phyloP scores from a whole-genome alignment of 92 coral and sea anemone species.

The Bergia sp. region DNA sequence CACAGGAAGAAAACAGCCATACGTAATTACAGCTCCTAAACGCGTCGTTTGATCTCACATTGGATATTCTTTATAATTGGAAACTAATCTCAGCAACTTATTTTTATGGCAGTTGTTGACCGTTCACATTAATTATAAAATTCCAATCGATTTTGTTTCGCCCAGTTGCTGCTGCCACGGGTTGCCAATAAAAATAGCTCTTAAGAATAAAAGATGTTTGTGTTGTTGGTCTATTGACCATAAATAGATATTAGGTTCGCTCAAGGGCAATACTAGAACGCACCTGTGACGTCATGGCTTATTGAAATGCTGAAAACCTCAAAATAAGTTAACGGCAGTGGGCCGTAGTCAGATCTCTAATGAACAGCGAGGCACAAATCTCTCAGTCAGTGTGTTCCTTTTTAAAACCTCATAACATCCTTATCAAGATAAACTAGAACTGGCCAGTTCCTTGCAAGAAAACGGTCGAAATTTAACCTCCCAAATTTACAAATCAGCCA shows the following conservation, averaged over 20 bases:
- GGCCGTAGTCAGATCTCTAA: background rate
- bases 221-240: slow-evolving; percentile 28
- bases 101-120: slow-evolving; percentile 24
- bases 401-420: background rate
- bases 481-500: background rate
- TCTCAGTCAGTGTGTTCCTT: background rate
- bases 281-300: slow-evolving; percentile 21
- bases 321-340: slow-evolving; percentile 16
- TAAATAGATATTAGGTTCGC: slow-evolving; percentile 28
- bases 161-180: slow-evolving; percentile 4
- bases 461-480: background rate
- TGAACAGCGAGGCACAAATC: background rate
- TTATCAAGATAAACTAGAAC: background rate
- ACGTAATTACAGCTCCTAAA: background rate
- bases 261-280: slow-evolving; percentile 23
- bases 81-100: background rate
- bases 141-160: slow-evolving; percentile 20
- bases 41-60: background rate
- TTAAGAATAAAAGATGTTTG: slow-evolving; percentile 34
- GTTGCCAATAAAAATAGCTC: slow-evolving; percentile 35
- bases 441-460: background rate
- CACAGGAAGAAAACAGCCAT: background rate
- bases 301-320: slow-evolving; percentile 23
- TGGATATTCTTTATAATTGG: slow-evolving; percentile 21
- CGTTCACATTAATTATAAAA: background rate